Conservation (phyloP, 2,797 vertebrate species). For the Liasis olivaceus region DNA sequence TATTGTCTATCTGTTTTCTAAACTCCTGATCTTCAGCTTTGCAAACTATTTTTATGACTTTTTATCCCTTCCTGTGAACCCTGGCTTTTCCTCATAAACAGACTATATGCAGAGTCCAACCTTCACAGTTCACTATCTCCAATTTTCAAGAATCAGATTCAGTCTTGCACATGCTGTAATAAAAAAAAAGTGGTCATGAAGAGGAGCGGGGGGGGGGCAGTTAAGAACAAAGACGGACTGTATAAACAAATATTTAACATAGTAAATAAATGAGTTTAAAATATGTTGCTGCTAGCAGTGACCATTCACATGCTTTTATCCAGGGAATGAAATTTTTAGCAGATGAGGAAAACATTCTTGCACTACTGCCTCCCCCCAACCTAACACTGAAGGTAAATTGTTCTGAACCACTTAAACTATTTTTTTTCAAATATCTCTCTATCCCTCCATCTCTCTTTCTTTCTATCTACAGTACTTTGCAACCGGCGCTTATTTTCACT, state of each 20-base stretch:
- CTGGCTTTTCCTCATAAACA: too few relatives aligned
- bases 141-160: not conserved
- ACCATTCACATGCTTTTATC: not conserved
- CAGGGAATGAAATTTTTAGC: not conserved
- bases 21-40: too few relatives aligned
- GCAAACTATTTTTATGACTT: too few relatives aligned
- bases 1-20: too few relatives aligned
- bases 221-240: too few relatives aligned
- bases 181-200: not conserved
- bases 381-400: not conserved
- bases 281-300: too few relatives aligned
- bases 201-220: not conserved
- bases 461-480: not conserved
- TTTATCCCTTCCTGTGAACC: too few relatives aligned
- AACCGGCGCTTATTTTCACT: not conserved
- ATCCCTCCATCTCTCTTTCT: not conserved
- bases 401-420: not conserved
- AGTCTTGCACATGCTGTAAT: not conserved
- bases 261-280: too few relatives aligned
- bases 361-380: not conserved
- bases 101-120: too few relatives aligned
- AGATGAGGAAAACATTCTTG: not conserved
- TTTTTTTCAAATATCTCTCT: not conserved
- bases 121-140: too few relatives aligned
- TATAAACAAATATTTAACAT: too few relatives aligned